These are phyloP conservation scores for Glareola pratincola DNA, from an alignment of 2,113 vertebrate species.

Conservation along the genomic window DNA sequence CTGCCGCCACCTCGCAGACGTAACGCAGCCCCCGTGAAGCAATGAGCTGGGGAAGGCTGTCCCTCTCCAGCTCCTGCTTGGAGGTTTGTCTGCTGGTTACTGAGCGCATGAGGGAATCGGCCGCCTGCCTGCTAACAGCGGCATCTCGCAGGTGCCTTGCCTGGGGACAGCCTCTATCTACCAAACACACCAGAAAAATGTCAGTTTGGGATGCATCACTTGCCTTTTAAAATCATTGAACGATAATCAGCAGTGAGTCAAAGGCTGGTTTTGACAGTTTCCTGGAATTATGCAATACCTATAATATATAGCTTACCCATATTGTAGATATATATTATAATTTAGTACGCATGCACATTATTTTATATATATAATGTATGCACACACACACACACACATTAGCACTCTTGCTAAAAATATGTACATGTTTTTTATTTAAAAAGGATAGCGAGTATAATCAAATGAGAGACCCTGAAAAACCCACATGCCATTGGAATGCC, in stretches of 20 bases:
- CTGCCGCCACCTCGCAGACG: background rate
- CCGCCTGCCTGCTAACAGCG: too few relatives aligned
- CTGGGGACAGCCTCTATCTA: background rate
- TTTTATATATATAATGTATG: too few relatives aligned
- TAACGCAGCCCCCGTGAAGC: background rate
- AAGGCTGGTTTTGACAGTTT: background rate
- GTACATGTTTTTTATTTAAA: background rate
- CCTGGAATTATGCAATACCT: background rate
- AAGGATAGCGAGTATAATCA: background rate
- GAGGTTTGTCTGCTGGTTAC: background rate
- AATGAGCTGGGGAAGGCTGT: background rate
- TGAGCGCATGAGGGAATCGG: background rate
- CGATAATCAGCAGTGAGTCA: background rate
- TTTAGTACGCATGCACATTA: background rate
- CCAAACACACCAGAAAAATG: background rate
- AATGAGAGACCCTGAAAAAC: background rate
- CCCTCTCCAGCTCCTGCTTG: background rate
- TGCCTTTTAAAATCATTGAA: background rate
- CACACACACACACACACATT: background rate
- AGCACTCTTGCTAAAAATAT: background rate
- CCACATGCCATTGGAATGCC: background rate
- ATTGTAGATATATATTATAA: background rate
- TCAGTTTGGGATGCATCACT: background rate
- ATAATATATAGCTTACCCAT: background rate
- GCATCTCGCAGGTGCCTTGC: background rate